Percentiles rank a stretch among this genome's conserved stretches.
Conservation (phyloP, 2,113 vertebrate genomes). For the Petrocephalus microphthalmus region DNA sequence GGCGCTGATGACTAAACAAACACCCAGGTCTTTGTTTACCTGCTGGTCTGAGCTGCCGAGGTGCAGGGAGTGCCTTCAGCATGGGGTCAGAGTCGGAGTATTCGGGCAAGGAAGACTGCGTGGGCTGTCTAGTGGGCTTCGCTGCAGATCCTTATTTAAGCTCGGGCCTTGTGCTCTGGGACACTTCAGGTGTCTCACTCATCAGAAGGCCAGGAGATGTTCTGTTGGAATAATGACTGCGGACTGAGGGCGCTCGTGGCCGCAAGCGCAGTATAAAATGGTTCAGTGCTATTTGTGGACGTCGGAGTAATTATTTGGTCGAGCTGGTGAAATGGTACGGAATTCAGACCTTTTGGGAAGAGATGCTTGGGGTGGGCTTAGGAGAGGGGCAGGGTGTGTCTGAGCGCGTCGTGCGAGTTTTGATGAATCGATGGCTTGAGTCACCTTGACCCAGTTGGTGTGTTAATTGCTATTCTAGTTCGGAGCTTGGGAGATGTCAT, state of each 20-base stretch:
- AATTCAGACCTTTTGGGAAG: neutral
- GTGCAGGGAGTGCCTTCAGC: neutral
- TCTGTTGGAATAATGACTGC: neutral
- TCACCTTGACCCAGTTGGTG: conserved; percentile 37
- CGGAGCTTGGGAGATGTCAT: conserved; percentile 1
- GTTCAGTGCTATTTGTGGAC: neutral
- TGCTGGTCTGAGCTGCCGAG: neutral
- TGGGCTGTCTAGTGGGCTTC: neutral
- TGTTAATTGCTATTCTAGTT: conserved; percentile 35
- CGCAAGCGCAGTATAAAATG: neutral
- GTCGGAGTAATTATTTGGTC: neutral
- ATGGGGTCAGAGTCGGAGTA: neutral
- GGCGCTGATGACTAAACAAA: neutral
- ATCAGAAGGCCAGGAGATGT: neutral
- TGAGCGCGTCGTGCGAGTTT: neutral
- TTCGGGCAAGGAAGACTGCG: neutral
- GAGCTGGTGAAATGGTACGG: neutral
- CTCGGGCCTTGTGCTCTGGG: neutral
- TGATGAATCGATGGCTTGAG: conserved; percentile 23
- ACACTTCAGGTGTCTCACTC: neutral
- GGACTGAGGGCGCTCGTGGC: neutral
- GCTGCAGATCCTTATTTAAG: neutral
- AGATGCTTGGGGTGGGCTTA: neutral
- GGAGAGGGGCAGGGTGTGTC: neutral
- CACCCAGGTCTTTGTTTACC: neutral